Evolutionary conservation across 2,797 vertebrate genomes (phyloP).

Genomic region (Coregonus ussuriensis): DNA sequence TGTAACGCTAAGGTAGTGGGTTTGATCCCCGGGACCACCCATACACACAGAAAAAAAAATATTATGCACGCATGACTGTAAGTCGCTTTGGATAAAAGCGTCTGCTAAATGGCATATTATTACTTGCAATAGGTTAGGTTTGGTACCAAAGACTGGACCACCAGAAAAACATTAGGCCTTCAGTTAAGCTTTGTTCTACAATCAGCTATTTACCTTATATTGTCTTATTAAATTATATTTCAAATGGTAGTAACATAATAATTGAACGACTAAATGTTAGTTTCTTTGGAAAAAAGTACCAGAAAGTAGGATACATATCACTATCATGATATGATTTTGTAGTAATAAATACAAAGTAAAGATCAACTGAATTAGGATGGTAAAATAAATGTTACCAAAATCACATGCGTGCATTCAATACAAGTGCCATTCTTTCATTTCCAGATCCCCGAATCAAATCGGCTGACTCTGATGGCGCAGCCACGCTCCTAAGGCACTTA

Average conservation of each 20-base stretch:
- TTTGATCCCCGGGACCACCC: too few relatives aligned
- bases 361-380: neutral
- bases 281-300: neutral
- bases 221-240: neutral
- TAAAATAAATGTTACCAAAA: neutral
- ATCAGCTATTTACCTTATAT: neutral
- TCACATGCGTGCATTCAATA: neutral
- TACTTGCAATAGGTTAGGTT: neutral
- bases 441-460: slow-evolving; percentile 31
- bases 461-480: slow-evolving; percentile 21
- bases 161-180: neutral
- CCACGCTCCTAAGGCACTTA: slow-evolving; percentile 48
- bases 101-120: too few relatives aligned
- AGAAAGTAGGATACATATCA: neutral
- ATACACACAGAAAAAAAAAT: too few relatives aligned
- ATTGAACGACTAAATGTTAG: neutral
- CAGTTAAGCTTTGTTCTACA: neutral
- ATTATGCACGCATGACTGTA: too few relatives aligned
- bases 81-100: too few relatives aligned
- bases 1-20: too few relatives aligned
- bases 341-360: neutral
- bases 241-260: neutral
- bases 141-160: neutral
- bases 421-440: neutral
- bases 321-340: neutral